Conservation (phyloP, 2,113 vertebrate species). For the Notothenia rossii region DNA sequence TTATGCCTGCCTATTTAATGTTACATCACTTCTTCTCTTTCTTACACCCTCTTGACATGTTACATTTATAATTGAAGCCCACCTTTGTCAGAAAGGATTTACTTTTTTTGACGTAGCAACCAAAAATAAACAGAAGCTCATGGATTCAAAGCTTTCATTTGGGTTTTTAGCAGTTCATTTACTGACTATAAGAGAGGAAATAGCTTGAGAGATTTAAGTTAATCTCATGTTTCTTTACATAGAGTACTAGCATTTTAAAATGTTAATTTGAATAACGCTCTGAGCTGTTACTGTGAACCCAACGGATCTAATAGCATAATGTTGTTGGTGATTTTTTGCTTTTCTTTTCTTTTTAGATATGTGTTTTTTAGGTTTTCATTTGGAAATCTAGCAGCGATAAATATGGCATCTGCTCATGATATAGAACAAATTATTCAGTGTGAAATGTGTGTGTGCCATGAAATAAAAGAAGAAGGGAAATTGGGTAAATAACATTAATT, state of each 20-base stretch:
- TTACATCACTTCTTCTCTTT: slow-evolving; percentile 34
- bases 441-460: neutral
- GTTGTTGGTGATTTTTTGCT: neutral
- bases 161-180: slow-evolving; percentile 1
- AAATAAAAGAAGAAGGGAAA: neutral
- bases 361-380: slow-evolving; percentile 6
- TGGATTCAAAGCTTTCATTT: slow-evolving; percentile 3
- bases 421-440: neutral
- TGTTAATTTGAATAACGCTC: slow-evolving; percentile 58
- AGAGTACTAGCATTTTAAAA: slow-evolving; percentile 36
- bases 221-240: slow-evolving; percentile 37
- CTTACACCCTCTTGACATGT: neutral
- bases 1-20: slow-evolving; percentile 28
- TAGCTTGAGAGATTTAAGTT: slow-evolving; percentile 20
- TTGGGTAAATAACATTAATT: too few species aligned
- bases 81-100: neutral
- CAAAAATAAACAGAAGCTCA: neutral
- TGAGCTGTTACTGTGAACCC: slow-evolving; percentile 2
- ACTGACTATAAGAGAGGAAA: slow-evolving; percentile 8
- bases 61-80: neutral
- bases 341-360: neutral
- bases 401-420: neutral
- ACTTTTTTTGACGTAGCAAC: neutral
- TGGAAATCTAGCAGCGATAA: neutral
- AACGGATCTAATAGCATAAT: slow-evolving; percentile 33